Conservation (phyloP, 2,888 invertebrate genomes). For the Eupithecia inturbata region DNA sequence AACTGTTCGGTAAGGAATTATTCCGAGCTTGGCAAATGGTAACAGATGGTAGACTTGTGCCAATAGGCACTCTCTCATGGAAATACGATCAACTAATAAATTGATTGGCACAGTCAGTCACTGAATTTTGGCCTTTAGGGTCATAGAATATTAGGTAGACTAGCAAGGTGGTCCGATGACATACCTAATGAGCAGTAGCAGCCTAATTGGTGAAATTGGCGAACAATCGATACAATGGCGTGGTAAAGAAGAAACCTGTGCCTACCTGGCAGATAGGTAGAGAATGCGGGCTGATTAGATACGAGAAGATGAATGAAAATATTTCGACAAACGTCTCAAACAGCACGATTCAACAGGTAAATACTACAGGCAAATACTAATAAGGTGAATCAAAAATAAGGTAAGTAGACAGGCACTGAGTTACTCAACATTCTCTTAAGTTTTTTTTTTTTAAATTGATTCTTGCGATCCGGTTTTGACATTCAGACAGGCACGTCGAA, state of each 20-base stretch:
- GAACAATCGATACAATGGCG: neutral
- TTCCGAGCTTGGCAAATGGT: neutral
- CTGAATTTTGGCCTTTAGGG: neutral
- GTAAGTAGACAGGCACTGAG: too few relatives aligned
- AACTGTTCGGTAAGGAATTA: slow-evolving; percentile 12
- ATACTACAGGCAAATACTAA: too few relatives aligned
- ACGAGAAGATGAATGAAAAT: too few relatives aligned
- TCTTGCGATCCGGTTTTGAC: neutral
- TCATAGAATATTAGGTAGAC: neutral
- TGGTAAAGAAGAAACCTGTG: neutral
- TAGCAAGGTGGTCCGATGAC: neutral
- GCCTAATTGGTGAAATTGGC: neutral
- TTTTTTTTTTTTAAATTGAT: neutral
- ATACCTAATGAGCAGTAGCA: neutral
- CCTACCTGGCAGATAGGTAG: too few relatives aligned
- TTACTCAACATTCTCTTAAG: neutral
- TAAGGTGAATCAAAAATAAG: too few relatives aligned
- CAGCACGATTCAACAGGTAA: too few relatives aligned
- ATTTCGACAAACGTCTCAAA: too few relatives aligned
- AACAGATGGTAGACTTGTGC: neutral
- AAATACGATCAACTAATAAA: neutral
- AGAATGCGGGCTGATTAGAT: too few relatives aligned
- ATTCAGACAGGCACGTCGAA: neutral
- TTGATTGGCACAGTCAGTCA: neutral
- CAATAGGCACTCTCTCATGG: neutral